Evolutionary conservation across 2,797 vertebrate genomes (phyloP).

Genomic region (Ispidina lecontei): DNA sequence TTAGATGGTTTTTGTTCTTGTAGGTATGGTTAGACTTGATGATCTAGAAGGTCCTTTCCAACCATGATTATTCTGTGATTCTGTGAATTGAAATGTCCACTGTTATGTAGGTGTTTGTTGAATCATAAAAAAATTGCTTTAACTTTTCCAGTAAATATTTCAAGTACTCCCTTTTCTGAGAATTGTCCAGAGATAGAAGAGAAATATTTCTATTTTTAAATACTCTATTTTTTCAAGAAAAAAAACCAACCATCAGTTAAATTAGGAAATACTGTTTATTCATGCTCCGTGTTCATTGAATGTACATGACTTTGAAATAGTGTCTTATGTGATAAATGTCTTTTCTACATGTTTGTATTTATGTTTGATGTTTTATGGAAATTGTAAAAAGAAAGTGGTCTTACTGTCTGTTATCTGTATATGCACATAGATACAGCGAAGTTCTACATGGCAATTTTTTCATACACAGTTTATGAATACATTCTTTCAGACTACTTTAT

Average conservation of each 20-base stretch:
- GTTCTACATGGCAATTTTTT: constrained; percentile 40
- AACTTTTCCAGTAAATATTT: not conserved
- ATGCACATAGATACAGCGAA: constrained; percentile 3
- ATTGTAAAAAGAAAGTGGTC: not conserved
- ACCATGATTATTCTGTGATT: no score
- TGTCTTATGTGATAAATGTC: not conserved
- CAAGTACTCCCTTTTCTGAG: not conserved
- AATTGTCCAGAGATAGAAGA: not conserved
- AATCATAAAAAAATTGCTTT: not conserved
- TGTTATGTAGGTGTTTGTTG: not conserved
- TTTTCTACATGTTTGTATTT: not conserved
- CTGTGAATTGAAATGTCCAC: not conserved
- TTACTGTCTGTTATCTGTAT: constrained; percentile 1
- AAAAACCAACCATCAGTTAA: not conserved
- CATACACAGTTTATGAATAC: constrained; percentile 8
- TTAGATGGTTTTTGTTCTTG: no score
- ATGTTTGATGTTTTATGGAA: constrained; percentile 9
- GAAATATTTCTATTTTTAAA: not conserved
- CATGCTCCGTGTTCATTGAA: not conserved
- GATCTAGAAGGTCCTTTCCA: no score
- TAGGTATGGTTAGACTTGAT: no score
- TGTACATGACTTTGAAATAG: not conserved
- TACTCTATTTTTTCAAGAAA: not conserved
- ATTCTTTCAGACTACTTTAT: constrained; percentile 59
- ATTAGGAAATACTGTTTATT: not conserved